These are phyloP conservation scores for Fundulus diaphanus DNA, from an alignment of 2,797 vertebrate species.

Conservation along the genomic window DNA sequence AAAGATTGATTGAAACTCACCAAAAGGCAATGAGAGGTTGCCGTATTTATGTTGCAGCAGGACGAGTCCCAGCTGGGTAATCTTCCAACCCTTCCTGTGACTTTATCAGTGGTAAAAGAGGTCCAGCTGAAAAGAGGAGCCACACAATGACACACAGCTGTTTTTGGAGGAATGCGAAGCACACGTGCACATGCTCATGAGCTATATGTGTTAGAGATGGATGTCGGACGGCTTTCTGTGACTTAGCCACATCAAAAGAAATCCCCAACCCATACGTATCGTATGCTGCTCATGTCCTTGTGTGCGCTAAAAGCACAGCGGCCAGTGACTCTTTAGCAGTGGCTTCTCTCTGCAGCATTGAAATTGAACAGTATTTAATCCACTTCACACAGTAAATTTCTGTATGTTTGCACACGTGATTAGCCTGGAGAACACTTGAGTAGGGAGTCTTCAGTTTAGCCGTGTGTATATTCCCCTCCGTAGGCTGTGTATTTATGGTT, in stretches of 20 bases:
- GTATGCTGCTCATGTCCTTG: slow-evolving; percentile 2
- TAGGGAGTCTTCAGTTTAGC: neutral
- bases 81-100: slow-evolving; percentile 61
- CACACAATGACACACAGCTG: slow-evolving; percentile 62
- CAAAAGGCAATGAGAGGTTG: slow-evolving; percentile 15
- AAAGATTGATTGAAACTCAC: slow-evolving; percentile 14
- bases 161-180: slow-evolving; percentile 30
- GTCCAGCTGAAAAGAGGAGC: slow-evolving; percentile 62
- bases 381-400: slow-evolving; percentile 23
- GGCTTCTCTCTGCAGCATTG: slow-evolving; percentile 39
- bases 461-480: slow-evolving; percentile 13
- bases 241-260: slow-evolving; percentile 5
- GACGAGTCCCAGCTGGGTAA: slow-evolving; percentile 68
- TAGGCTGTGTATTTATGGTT: slow-evolving; percentile 12
- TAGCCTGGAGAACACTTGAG: slow-evolving; percentile 9
- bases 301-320: slow-evolving; percentile 31
- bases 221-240: slow-evolving; percentile 24
- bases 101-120: slow-evolving; percentile 45
- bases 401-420: slow-evolving; percentile 19
- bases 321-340: slow-evolving; percentile 42
- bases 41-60: slow-evolving; percentile 43
- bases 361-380: slow-evolving; percentile 38
- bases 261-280: neutral
- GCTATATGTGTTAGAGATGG: slow-evolving; percentile 17
- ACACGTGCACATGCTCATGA: slow-evolving; percentile 2